Evolutionary conservation across 2,113 vertebrate species (phyloP).

Genomic region (Carassius auratus): DNA sequence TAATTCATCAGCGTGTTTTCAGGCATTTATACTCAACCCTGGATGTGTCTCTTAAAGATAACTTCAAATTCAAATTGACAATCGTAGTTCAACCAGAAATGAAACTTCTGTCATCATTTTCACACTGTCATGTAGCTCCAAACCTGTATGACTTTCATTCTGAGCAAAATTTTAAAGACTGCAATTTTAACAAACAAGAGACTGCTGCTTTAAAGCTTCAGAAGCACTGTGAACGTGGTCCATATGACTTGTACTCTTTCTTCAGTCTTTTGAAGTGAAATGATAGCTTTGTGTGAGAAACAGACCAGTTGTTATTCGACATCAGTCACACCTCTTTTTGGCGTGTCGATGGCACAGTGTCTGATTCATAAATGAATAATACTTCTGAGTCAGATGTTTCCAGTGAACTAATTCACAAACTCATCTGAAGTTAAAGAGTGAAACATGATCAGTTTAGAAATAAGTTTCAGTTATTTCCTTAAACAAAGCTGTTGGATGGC

Average conservation of each 20-base stretch:
- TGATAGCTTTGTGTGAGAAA: background rate
- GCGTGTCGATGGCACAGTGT: background rate
- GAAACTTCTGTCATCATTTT: too few species aligned
- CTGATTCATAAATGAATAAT: background rate
- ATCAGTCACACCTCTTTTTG: background rate
- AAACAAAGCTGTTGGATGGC: too few species aligned
- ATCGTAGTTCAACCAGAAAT: too few species aligned
- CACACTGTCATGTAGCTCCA: background rate
- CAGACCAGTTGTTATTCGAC: background rate
- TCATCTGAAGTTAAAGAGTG: background rate
- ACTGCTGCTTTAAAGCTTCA: background rate
- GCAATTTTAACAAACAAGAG: too few species aligned
- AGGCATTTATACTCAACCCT: background rate
- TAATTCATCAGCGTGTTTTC: constrained; percentile 1
- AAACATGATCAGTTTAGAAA: background rate
- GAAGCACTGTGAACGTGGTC: background rate
- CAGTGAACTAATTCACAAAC: background rate
- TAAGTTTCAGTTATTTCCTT: background rate
- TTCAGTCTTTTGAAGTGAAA: background rate
- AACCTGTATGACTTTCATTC: background rate
- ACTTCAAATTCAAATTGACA: too few species aligned
- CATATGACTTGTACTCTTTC: background rate
- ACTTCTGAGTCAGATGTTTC: background rate
- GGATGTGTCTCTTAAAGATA: background rate
- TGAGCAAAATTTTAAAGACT: background rate